A percentile compares a stretch with the other conserved stretches of the same genome.
Evolutionary conservation across 2,797 vertebrate genomes (phyloP).

Genomic region (Pteronotus mesoamericanus): DNA sequence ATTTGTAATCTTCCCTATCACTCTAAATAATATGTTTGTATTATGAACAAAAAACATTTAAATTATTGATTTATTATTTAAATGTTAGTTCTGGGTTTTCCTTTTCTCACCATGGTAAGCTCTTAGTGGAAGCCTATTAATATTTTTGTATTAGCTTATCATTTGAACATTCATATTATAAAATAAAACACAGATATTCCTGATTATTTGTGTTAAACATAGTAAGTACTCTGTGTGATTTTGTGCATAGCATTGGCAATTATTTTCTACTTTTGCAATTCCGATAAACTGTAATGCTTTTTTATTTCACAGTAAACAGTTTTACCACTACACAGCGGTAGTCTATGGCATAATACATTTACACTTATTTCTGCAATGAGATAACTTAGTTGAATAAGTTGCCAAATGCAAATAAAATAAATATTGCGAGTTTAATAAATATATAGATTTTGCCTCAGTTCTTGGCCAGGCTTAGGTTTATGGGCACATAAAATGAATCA

Average conservation of each 20-base stretch:
- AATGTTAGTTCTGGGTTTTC: background rate
- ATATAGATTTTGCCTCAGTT: background rate
- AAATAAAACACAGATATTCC: background rate
- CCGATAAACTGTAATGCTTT: background rate
- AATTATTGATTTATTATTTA: slow-evolving; percentile 19
- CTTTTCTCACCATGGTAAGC: background rate
- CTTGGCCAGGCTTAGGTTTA: background rate
- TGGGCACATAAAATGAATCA: background rate
- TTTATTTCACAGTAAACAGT: background rate
- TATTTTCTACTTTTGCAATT: slow-evolving; percentile 1
- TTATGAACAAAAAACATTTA: background rate
- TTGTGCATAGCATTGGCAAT: background rate
- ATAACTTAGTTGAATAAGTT: background rate
- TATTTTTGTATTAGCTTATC: background rate
- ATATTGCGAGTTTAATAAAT: background rate
- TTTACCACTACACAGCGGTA: background rate
- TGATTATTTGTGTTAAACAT: background rate
- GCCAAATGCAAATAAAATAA: background rate
- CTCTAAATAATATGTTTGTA: background rate
- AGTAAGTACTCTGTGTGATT: background rate
- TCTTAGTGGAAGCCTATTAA: background rate
- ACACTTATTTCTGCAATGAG: background rate
- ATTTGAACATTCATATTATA: background rate
- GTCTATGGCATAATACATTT: background rate
- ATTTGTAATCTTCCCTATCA: background rate